A percentile compares a stretch with the other conserved stretches of the same genome.
Evolutionary conservation across 2,113 vertebrate genomes (phyloP).

Genomic region (Aspidoscelis tigris): DNA sequence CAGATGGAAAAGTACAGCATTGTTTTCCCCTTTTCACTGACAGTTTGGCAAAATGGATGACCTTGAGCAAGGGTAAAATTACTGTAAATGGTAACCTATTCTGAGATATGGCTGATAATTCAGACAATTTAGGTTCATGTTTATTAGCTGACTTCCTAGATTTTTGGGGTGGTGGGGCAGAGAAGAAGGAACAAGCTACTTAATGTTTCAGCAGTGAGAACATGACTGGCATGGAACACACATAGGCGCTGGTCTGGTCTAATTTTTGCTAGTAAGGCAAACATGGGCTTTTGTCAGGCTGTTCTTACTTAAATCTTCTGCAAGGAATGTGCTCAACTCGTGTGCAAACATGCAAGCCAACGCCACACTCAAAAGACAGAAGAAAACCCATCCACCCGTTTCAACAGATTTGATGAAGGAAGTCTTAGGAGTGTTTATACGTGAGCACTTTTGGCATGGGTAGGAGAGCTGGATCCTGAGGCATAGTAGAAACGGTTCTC

Average conservation of each 20-base stretch:
- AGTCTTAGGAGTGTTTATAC: constrained; percentile 76
- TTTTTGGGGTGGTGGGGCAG: constrained; percentile 47
- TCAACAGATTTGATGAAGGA: constrained; percentile 56
- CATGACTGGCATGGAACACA: not conserved
- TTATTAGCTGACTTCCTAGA: constrained; percentile 42
- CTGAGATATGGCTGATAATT: constrained; percentile 58
- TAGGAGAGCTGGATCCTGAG: constrained; percentile 84
- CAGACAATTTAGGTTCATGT: constrained; percentile 57
- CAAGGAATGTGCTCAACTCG: constrained; percentile 54
- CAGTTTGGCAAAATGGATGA: constrained; percentile 39
- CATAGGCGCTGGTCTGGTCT: constrained; percentile 39
- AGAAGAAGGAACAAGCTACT: constrained; percentile 19
- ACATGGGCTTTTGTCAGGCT: constrained; percentile 50
- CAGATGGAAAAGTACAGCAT: constrained; percentile 26
- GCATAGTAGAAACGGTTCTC: constrained; percentile 94
- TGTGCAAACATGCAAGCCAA: constrained; percentile 34
- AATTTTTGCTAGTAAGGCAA: constrained; percentile 61
- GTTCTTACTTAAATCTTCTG: constrained; percentile 63
- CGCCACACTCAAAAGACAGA: constrained; percentile 22
- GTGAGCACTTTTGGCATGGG: constrained; percentile 90
- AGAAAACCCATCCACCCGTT: constrained; percentile 52
- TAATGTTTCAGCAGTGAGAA: constrained; percentile 15
- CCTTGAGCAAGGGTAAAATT: constrained; percentile 56
- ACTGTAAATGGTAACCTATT: constrained; percentile 36
- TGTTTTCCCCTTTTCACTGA: constrained; percentile 43